Evolutionary conservation across 1,140 invertebrate genomes (phyloP).

Genomic region (Pinna nobilis): DNA sequence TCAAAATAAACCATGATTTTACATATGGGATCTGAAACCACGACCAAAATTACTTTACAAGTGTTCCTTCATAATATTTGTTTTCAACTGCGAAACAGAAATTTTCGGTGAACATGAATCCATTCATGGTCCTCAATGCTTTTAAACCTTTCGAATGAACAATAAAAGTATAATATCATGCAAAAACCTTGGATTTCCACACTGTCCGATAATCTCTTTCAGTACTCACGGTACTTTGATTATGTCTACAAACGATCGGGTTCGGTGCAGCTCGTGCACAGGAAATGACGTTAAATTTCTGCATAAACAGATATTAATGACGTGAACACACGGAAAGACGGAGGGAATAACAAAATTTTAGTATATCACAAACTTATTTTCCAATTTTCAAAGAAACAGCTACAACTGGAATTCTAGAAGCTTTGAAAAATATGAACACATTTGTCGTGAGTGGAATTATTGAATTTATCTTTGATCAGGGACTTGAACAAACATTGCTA

Average conservation of each 20-base stretch:
- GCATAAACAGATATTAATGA: conserved; percentile 48
- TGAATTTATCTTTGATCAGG: background rate
- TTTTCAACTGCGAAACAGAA: too few relatives aligned
- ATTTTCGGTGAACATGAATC: too few relatives aligned
- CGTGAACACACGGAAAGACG: conserved; percentile 52
- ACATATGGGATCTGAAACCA: too few relatives aligned
- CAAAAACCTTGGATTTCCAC: background rate
- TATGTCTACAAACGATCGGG: background rate
- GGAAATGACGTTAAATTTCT: conserved; percentile 36
- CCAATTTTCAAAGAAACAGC: background rate
- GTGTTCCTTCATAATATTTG: too few relatives aligned
- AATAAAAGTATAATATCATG: background rate
- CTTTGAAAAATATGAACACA: conserved; percentile 44
- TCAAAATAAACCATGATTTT: too few relatives aligned
- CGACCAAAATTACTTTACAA: too few relatives aligned
- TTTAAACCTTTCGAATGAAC: background rate
- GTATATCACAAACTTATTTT: background rate
- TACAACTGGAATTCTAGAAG: background rate
- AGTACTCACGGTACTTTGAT: background rate
- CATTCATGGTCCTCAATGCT: too few relatives aligned
- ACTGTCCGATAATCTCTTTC: background rate
- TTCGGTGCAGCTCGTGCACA: background rate
- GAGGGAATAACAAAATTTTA: conserved; percentile 40
- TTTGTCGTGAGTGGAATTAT: conserved; percentile 50
- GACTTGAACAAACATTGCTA: too few relatives aligned